These are phyloP conservation scores for Mnemiopsis leidyi DNA, from an alignment of 37 sponge, comb jelly and placozoan genomes.

Conservation along the genomic window DNA sequence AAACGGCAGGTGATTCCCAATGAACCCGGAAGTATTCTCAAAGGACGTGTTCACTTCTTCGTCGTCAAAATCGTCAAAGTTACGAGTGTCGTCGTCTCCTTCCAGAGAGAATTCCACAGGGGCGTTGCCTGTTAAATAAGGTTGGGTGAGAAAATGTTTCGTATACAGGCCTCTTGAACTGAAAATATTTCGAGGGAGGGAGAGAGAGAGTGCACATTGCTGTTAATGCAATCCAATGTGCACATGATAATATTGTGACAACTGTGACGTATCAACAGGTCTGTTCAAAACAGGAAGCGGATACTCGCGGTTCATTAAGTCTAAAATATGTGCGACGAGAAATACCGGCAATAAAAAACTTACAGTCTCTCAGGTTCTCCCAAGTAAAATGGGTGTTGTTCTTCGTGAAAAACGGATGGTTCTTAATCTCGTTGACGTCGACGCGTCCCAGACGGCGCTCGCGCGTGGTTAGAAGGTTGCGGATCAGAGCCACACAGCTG, in stretches of 20 bases:
- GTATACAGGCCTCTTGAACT: too few species aligned
- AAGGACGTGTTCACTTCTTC: constrained; percentile 63
- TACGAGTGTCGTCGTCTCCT: constrained; percentile 84
- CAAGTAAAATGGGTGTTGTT: constrained; percentile 78
- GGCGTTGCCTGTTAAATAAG: constrained; percentile 65
- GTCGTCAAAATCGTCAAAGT: constrained; percentile 89
- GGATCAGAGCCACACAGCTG: constrained; percentile 78
- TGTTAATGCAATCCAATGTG: neutral
- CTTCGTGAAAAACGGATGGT: constrained; percentile 77
- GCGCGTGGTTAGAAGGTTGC: constrained; percentile 70
- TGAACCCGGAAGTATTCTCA: constrained; percentile 67
- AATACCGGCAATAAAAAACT: neutral
- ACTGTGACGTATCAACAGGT: neutral
- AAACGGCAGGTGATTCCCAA: constrained; percentile 95
- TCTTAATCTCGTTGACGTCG: constrained; percentile 74
- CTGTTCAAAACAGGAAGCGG: neutral
- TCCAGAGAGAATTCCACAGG: constrained; percentile 83
- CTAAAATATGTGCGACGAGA: neutral
- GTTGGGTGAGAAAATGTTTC: too few species aligned
- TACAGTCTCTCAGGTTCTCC: constrained; percentile 74
- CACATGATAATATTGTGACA: neutral
- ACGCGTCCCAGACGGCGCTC: constrained; percentile 74
- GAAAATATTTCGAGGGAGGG: too few species aligned
- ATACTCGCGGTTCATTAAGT: neutral
- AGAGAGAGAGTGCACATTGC: too few species aligned